Conservation (phyloP, 2,113 vertebrate species). For the Plectropomus leopardus region DNA sequence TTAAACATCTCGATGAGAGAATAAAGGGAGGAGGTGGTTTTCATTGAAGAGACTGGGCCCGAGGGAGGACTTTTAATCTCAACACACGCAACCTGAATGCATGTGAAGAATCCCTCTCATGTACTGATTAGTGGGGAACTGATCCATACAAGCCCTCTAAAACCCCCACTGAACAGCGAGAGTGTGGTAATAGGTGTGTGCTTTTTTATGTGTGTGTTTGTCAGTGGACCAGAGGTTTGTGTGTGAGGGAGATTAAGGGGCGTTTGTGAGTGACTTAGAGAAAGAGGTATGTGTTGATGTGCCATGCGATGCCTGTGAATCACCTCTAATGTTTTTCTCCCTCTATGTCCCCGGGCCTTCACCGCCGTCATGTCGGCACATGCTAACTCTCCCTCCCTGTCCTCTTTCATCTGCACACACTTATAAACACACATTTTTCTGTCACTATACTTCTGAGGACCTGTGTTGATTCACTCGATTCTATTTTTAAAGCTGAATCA, state of each 20-base stretch:
- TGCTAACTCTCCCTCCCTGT: constrained; percentile 49
- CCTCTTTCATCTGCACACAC: constrained; percentile 54
- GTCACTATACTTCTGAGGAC: constrained; percentile 29
- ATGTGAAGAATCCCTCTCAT: constrained; percentile 69
- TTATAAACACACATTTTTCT: constrained; percentile 49
- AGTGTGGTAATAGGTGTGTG: constrained; percentile 24
- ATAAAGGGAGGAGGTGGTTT: constrained; percentile 18
- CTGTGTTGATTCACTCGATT: neutral
- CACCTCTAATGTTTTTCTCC: constrained; percentile 84
- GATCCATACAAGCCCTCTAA: constrained; percentile 62
- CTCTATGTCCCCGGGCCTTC: constrained; percentile 72
- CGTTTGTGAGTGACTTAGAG: constrained; percentile 70
- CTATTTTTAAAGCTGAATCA: neutral
- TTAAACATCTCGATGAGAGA: neutral
- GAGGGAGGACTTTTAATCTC: constrained; percentile 46
- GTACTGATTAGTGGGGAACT: constrained; percentile 60
- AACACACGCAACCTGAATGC: constrained; percentile 31
- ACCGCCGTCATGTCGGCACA: constrained; percentile 77
- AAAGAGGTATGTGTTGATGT: constrained; percentile 81
- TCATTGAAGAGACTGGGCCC: constrained; percentile 47
- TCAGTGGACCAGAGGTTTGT: constrained; percentile 33
- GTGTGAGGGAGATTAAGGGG: constrained; percentile 64
- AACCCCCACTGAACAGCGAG: constrained; percentile 28
- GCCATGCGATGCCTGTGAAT: constrained; percentile 78
- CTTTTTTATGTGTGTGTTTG: constrained; percentile 15